Percentiles rank a stretch among this genome's conserved stretches.
phyloP scores from a whole-genome alignment of 2,113 vertebrate genomes.

The Lepus timidus region DNA sequence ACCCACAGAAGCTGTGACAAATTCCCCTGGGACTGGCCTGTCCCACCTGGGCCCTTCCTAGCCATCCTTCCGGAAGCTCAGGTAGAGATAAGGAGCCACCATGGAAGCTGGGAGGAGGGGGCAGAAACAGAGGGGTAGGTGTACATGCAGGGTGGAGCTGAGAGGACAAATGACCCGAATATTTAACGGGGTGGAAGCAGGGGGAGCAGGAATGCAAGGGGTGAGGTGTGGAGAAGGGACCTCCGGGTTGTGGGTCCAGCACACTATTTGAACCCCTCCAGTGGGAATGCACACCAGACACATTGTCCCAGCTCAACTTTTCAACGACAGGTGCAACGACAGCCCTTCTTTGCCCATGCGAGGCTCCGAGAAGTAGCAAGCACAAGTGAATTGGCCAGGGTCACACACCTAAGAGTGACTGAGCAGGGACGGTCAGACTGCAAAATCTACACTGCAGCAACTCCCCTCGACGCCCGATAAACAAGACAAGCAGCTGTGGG shows the following conservation, averaged over 20 bases:
- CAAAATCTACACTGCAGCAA: neutral
- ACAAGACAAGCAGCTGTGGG: neutral
- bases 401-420: neutral
- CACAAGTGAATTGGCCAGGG: neutral
- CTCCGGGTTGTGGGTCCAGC: neutral
- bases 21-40: neutral
- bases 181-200: neutral
- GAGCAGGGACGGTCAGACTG: too few species aligned
- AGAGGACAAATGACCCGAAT: neutral
- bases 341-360: neutral
- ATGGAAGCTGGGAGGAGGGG: neutral
- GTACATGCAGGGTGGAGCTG: neutral
- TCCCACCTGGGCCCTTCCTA: neutral
- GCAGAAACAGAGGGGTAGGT: neutral
- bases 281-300: neutral
- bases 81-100: neutral
- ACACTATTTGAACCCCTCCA: neutral
- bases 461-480: neutral
- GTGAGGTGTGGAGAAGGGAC: neutral
- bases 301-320: neutral
- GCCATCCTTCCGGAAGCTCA: neutral
- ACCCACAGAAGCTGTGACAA: neutral
- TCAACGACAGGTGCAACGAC: neutral
- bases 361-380: neutral
- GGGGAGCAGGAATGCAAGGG: neutral